Percentiles rank a stretch among this genome's conserved stretches.
Evolutionary conservation across 23 tunicate genomes (phyloP).

Genomic region (Ascidia mentula): DNA sequence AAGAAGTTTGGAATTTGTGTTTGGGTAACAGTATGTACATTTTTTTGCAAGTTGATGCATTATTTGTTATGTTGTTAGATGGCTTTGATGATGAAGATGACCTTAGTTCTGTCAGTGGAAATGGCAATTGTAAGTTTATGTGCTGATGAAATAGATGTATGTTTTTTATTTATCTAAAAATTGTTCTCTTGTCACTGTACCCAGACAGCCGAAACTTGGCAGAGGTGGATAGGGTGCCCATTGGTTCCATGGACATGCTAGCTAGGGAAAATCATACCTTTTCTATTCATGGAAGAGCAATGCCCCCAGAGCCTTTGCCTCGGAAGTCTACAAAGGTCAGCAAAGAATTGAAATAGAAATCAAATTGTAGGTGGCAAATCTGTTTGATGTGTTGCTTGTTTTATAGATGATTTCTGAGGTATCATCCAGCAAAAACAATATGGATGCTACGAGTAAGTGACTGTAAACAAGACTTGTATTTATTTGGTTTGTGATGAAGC

Average conservation of each 20-base stretch:
- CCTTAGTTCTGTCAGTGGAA: background rate
- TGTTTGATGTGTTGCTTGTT: no score
- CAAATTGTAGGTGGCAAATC: no score
- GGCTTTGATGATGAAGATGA: conserved; percentile 1
- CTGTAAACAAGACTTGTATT: no score
- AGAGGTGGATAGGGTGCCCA: background rate
- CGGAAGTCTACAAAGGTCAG: background rate
- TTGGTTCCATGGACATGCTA: background rate
- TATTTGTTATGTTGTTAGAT: background rate
- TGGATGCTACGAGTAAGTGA: no score
- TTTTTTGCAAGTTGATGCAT: background rate
- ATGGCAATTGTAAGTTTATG: background rate
- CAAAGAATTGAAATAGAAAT: no score
- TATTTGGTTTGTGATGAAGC: no score
- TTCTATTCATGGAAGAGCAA: conserved; percentile 52
- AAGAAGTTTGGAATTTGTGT: no score
- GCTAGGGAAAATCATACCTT: conserved; percentile 37
- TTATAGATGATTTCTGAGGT: no score
- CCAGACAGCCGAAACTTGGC: background rate
- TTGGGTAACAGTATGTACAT: no score
- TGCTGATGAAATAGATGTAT: background rate
- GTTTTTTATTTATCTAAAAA: background rate
- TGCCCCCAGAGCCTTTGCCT: conserved; percentile 13
- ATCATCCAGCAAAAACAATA: no score
- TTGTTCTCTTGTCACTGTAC: background rate